Percentiles rank a stretch among this genome's conserved stretches.
These are phyloP conservation scores for Linnaemya tessellans DNA, from an alignment of 2,888 invertebrate species.

Conservation along the genomic window DNA sequence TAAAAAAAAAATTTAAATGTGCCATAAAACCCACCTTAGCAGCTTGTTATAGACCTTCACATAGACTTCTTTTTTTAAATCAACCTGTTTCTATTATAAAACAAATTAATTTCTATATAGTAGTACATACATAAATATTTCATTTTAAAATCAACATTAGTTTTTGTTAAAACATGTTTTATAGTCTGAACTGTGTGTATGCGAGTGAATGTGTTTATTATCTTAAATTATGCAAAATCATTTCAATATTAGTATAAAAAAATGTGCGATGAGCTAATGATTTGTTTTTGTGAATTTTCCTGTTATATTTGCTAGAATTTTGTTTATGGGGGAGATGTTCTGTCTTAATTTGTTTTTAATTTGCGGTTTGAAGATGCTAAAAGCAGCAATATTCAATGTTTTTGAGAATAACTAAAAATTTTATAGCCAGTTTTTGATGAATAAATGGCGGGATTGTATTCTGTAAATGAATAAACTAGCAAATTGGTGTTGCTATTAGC, in stretches of 20 bases:
- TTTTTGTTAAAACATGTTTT: constrained; percentile 37
- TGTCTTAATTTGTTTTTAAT: constrained; percentile 7
- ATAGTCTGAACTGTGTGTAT: neutral
- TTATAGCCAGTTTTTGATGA: neutral
- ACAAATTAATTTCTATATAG: neutral
- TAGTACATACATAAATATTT: neutral
- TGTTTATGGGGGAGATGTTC: neutral
- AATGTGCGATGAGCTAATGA: neutral
- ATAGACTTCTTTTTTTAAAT: neutral
- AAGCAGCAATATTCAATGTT: neutral
- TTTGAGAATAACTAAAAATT: neutral
- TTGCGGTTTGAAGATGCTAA: neutral
- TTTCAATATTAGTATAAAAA: neutral
- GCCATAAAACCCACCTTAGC: neutral
- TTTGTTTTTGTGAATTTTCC: neutral
- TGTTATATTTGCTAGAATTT: neutral
- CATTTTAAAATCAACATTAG: neutral
- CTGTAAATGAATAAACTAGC: too few relatives aligned
- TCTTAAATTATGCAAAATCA: constrained; percentile 10
- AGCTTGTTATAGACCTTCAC: constrained; percentile 11
- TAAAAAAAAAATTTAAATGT: neutral
- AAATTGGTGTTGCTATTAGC: too few relatives aligned
- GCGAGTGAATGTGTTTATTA: too few relatives aligned
- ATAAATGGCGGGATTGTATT: neutral
- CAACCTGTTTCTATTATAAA: constrained; percentile 26